Evolutionary conservation across 2,888 invertebrate species (phyloP), one percentile per base, ranked within the genome.

Genomic region (Tetrapedia diversipes): DNA sequence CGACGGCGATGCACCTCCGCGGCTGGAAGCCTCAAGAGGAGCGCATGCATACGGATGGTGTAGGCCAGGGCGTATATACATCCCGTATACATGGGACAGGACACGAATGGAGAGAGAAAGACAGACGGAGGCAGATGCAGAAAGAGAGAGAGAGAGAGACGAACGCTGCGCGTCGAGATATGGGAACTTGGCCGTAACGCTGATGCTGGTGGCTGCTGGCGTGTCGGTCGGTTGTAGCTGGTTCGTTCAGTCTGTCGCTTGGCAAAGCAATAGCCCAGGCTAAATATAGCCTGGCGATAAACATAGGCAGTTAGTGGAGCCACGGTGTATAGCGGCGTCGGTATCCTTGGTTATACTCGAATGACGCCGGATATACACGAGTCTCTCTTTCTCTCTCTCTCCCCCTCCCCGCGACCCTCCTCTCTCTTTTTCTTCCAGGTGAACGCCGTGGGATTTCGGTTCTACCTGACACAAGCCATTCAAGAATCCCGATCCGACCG

Each of bases 221-320:
- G 65, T 74, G 64, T 59, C 57, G 63, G 37, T 47, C 32, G 54
- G 63, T 63, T 57, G 66, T 81, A 57, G 54, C 67, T 75, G 70
- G 60, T 77, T 83, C 84, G 84, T 72, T 83, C 82, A 69, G 81
- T 85, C 83, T 82, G 85, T 85, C 85, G 87, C 86, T 89, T 82
- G 87, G 86, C 88, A 81, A 84, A 88, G 89, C 88, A 88, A 90
- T 86, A 88, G 88, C 85, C 86, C 83, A 81, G 80, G 83, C 89
- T 90, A 90, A 89, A 90, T 89, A 89, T 90, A 90, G 90, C 87
- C 66, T 78, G 79, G 84, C 89, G 90, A 90, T 90, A 90, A 90
- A 90, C 88, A 90, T 86, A 84, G 85, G 85, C 89, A 89, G 89
- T 89, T 90, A 89, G 88, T 87, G 85, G 75, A 86, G 85, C 84